Percentiles rank a stretch among this genome's conserved stretches.
Conservation (phyloP, 2,113 vertebrate genomes). For the Pelusios castaneus region DNA sequence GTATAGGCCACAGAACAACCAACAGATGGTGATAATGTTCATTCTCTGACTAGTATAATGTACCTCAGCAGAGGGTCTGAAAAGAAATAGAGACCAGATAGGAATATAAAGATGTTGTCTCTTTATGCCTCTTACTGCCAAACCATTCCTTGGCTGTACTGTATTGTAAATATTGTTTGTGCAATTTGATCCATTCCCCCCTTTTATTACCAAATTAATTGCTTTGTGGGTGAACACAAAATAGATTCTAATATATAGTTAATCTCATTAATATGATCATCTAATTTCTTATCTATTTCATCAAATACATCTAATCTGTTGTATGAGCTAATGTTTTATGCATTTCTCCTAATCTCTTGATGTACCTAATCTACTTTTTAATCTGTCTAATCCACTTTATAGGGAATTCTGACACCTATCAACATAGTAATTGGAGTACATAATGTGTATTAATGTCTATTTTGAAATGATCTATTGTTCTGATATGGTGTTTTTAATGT, state of each 20-base stretch:
- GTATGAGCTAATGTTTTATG: neutral
- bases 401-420: neutral
- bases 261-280: neutral
- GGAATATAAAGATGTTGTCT: slow-evolving; percentile 27
- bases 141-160: neutral
- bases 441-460: neutral
- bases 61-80: slow-evolving; percentile 46
- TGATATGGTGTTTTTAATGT: neutral
- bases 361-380: neutral
- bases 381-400: neutral
- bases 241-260: neutral
- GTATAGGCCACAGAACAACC: slow-evolving; percentile 47
- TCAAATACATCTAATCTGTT: neutral
- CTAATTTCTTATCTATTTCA: neutral
- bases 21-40: slow-evolving; percentile 63
- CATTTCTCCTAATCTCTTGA: neutral
- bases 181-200: neutral
- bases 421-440: neutral
- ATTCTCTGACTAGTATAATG: neutral
- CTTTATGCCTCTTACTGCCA: neutral
- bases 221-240: neutral
- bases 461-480: neutral
- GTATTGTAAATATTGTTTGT: neutral
- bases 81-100: slow-evolving; percentile 23
- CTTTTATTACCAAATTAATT: neutral